phyloP scores from a whole-genome alignment of 2,888 invertebrate genomes.

The Ptychoptera albimana region DNA sequence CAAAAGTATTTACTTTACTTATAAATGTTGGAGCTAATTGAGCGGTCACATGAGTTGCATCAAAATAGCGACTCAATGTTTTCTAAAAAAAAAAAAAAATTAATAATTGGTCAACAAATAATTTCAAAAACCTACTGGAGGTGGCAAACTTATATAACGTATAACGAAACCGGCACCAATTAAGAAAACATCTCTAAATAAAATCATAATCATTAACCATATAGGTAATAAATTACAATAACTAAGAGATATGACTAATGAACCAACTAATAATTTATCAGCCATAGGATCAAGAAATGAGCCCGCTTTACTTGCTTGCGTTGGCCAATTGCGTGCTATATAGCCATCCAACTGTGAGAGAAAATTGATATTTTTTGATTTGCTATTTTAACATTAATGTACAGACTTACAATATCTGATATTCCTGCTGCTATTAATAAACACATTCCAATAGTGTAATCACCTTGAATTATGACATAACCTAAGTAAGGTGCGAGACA shows the following conservation, averaged over 20 bases:
- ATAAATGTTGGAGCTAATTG: slow-evolving; percentile 82
- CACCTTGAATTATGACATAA: slow-evolving; percentile 67
- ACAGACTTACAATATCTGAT: slow-evolving; percentile 67
- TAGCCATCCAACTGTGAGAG: slow-evolving; percentile 73
- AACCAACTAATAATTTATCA: slow-evolving; percentile 85
- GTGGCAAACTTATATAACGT: slow-evolving; percentile 75
- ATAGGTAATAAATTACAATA: slow-evolving; percentile 74
- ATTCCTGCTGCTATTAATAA: slow-evolving; percentile 75
- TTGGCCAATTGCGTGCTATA: slow-evolving; percentile 84
- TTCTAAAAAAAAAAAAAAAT: slow-evolving; percentile 38
- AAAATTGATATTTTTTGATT: slow-evolving; percentile 4
- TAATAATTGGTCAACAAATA: slow-evolving; percentile 1
- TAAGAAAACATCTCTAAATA: slow-evolving; percentile 67
- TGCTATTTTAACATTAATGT: slow-evolving; percentile 5
- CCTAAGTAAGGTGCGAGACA: slow-evolving; percentile 76
- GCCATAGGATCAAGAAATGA: slow-evolving; percentile 94
- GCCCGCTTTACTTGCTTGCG: slow-evolving; percentile 84
- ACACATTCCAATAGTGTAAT: slow-evolving; percentile 65
- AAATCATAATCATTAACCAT: slow-evolving; percentile 61
- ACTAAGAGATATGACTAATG: slow-evolving; percentile 74
- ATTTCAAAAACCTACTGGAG: slow-evolving; percentile 50
- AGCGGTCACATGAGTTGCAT: slow-evolving; percentile 84
- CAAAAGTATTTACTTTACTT: slow-evolving; percentile 88
- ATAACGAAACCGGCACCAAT: slow-evolving; percentile 78
- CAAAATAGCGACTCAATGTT: slow-evolving; percentile 75